Evolutionary conservation across 2,888 invertebrate species (phyloP).

Genomic region (Anticlea derivata): DNA sequence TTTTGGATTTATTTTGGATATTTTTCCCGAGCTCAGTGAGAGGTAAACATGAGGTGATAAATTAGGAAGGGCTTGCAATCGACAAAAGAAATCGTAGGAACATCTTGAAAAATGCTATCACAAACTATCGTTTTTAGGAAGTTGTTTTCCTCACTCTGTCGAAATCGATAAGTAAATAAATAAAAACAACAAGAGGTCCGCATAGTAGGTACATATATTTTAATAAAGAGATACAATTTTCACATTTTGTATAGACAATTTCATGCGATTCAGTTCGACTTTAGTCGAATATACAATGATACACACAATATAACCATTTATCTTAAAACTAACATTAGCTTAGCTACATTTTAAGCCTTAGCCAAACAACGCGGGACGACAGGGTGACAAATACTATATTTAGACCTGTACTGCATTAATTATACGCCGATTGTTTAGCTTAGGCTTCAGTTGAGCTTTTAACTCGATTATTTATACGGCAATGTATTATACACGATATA

Average conservation of each 20-base stretch:
- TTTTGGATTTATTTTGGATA: constrained; percentile 53
- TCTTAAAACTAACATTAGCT: constrained; percentile 45
- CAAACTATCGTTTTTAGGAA: no score
- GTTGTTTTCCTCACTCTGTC: no score
- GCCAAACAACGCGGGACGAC: neutral
- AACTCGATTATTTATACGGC: no score
- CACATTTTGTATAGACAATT: constrained; percentile 79
- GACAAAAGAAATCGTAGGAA: no score
- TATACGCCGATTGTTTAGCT: no score
- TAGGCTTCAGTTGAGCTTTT: neutral
- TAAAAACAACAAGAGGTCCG: constrained; percentile 65
- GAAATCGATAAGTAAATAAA: neutral
- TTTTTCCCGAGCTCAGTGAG: no score
- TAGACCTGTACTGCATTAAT: no score
- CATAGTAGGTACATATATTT: constrained; percentile 81
- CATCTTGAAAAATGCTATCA: no score
- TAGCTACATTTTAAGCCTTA: constrained; percentile 29
- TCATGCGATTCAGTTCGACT: constrained; percentile 62
- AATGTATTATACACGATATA: no score
- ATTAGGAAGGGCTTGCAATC: no score
- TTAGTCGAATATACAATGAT: constrained; percentile 55
- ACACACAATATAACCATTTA: constrained; percentile 62
- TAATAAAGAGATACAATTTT: constrained; percentile 80
- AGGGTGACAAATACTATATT: neutral
- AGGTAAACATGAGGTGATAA: constrained; percentile 5